These are phyloP conservation scores for Natrix natrix DNA, from an alignment of 2,797 vertebrate species.

Conservation along the genomic window DNA sequence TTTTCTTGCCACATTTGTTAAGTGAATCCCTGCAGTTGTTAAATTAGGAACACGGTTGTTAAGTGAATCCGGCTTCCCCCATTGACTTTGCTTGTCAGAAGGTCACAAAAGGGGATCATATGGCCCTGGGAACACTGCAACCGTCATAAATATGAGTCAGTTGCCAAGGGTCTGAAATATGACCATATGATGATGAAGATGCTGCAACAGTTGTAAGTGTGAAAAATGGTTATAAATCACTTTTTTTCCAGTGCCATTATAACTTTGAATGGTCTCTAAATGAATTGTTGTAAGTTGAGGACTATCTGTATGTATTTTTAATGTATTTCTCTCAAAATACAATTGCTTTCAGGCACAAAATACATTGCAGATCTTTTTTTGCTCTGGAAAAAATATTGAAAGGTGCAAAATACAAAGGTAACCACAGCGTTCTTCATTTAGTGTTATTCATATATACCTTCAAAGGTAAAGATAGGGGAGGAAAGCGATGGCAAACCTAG, in stretches of 20 bases:
- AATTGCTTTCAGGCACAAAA: not conserved
- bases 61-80: not conserved
- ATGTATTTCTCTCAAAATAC: not conserved
- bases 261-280: not conserved
- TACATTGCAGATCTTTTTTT: not conserved
- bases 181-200: not conserved
- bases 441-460: too few species aligned
- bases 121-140: not conserved
- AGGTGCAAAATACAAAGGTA: not conserved
- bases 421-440: not conserved
- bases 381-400: not conserved
- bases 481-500: too few species aligned
- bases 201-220: not conserved
- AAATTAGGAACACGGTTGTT: not conserved
- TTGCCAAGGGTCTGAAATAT: not conserved
- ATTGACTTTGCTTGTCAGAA: not conserved
- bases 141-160: not conserved
- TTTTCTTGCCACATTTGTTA: not conserved
- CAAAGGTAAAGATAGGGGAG: not conserved
- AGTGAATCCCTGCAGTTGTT: not conserved
- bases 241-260: not conserved
- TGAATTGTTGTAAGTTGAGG: not conserved
- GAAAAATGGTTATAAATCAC: not conserved
- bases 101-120: not conserved
- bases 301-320: not conserved